A percentile compares a stretch with the other conserved stretches of the same genome.
Conservation (phyloP, 2,888 invertebrate genomes). For the Ametastegia equiseti region DNA sequence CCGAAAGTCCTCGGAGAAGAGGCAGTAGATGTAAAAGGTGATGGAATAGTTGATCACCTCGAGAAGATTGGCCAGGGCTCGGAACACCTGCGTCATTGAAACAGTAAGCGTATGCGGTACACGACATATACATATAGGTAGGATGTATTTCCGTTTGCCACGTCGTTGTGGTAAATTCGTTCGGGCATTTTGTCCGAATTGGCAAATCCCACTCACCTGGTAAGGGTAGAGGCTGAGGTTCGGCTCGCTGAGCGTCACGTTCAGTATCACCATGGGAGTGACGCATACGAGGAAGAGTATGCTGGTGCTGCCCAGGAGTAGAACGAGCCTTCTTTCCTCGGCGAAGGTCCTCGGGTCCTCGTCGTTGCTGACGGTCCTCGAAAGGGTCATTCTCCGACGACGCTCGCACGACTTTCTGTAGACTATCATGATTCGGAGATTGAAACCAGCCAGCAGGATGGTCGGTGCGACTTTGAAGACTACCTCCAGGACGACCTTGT, state of each 20-base stretch:
- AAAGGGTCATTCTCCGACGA: slow-evolving; percentile 82
- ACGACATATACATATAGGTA: background rate
- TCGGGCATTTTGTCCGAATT: too few relatives aligned
- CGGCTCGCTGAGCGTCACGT: slow-evolving; percentile 82
- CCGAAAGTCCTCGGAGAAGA: slow-evolving; percentile 87
- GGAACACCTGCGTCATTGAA: slow-evolving; percentile 78
- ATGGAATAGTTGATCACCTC: slow-evolving; percentile 88
- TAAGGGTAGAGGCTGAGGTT: slow-evolving; percentile 81
- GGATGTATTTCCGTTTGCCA: too few relatives aligned
- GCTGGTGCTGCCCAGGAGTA: slow-evolving; percentile 83
- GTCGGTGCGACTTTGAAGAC: slow-evolving; percentile 85
- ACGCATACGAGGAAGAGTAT: slow-evolving; percentile 84
- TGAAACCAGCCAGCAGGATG: slow-evolving; percentile 81
- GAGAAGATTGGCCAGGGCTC: slow-evolving; percentile 84
- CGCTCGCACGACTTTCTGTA: slow-evolving; percentile 83
- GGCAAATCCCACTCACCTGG: slow-evolving; percentile 77
- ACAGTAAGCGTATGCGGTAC: background rate
- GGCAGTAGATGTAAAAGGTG: slow-evolving; percentile 88
- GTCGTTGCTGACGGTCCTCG: slow-evolving; percentile 79
- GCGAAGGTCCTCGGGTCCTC: slow-evolving; percentile 83
- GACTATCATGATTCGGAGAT: slow-evolving; percentile 82
- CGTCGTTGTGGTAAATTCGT: too few relatives aligned
- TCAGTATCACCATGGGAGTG: slow-evolving; percentile 85
- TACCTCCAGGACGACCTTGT: slow-evolving; percentile 82
- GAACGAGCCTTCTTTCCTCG: slow-evolving; percentile 82